phyloP scores from a whole-genome alignment of 2,797 vertebrate genomes.

The Anabas testudineus region DNA sequence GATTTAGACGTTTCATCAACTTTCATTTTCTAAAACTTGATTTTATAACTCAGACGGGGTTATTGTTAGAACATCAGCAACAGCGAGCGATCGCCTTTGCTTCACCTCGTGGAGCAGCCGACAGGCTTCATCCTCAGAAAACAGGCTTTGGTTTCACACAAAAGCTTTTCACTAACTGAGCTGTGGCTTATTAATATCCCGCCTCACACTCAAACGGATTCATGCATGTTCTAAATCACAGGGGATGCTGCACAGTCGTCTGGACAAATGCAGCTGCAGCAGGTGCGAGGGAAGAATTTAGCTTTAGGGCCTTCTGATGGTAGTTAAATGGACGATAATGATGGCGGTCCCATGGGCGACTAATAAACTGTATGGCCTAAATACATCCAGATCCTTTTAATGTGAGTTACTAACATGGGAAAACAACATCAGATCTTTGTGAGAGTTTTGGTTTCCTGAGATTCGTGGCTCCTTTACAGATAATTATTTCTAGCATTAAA shows the following conservation, averaged over 20 bases:
- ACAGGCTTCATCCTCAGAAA: constrained; percentile 22
- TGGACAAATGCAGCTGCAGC: constrained; percentile 42
- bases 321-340: constrained; percentile 44
- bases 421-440: constrained; percentile 21
- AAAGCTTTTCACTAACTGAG: background rate
- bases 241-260: constrained; percentile 5
- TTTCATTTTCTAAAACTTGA: constrained; percentile 14
- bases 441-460: background rate
- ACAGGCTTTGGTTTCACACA: background rate
- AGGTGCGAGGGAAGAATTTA: constrained; percentile 55
- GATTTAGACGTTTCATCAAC: constrained; percentile 2
- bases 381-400: constrained; percentile 42
- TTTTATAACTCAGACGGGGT: background rate
- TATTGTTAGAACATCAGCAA: background rate
- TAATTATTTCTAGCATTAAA: constrained; percentile 34
- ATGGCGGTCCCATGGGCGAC: constrained; percentile 18
- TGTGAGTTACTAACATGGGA: constrained; percentile 9
- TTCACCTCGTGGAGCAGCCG: background rate
- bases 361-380: constrained; percentile 47
- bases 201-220: background rate
- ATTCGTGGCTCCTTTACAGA: constrained; percentile 1
- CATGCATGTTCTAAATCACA: constrained; percentile 4
- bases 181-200: background rate
- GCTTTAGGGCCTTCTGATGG: constrained; percentile 45
- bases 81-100: no score